Evolutionary conservation across 2,113 vertebrate genomes (phyloP).

Genomic region (Ciconia maguari): DNA sequence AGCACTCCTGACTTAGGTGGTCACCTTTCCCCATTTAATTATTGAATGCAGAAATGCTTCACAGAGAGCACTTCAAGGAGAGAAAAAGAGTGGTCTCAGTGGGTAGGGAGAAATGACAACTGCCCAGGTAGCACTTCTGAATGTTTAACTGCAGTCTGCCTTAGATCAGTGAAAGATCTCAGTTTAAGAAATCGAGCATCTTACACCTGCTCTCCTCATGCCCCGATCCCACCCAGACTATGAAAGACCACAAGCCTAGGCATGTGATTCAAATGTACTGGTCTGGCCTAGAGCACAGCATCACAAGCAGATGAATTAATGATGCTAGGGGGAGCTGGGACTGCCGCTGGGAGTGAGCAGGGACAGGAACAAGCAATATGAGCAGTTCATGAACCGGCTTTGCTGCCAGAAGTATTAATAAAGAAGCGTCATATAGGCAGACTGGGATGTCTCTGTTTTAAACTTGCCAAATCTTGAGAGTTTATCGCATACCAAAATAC

Average conservation of each 20-base stretch:
- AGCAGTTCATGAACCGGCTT: neutral
- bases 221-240: accelerated
- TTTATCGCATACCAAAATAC: neutral
- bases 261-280: accelerated
- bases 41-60: neutral
- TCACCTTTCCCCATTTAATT: neutral
- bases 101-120: neutral
- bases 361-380: neutral
- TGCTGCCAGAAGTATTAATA: neutral
- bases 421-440: neutral
- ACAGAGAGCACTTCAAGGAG: neutral
- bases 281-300: neutral
- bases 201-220: neutral
- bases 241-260: neutral
- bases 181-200: neutral
- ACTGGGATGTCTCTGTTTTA: neutral
- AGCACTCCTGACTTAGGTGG: neutral
- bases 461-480: neutral
- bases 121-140: neutral
- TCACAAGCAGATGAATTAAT: neutral
- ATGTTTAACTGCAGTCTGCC: neutral
- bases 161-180: neutral
- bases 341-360: neutral
- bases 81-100: neutral
- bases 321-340: neutral